Evolutionary conservation across 2,888 invertebrate species (phyloP).

Genomic region (Morpho deidamia): DNA sequence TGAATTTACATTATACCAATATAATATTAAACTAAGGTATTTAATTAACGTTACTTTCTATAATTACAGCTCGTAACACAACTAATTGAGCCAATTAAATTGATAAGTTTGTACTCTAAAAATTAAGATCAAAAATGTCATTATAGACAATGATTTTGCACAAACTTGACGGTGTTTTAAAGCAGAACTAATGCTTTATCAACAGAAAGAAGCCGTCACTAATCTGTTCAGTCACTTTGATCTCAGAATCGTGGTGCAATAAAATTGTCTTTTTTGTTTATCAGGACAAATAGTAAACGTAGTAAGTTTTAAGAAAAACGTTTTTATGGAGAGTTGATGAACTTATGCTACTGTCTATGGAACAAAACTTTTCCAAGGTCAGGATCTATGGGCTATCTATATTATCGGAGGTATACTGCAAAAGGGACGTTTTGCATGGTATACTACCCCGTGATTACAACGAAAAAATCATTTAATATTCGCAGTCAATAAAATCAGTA

Average conservation of each 20-base stretch:
- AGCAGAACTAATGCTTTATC: conserved; percentile 2
- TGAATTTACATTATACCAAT: no score
- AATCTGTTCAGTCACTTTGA: conserved; percentile 2
- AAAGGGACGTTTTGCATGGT: no score
- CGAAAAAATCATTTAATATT: no score
- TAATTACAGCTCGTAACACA: background rate
- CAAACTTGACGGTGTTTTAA: background rate
- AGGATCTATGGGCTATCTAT: no score
- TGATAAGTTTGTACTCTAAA: background rate
- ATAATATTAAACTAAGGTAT: no score
- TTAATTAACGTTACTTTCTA: background rate
- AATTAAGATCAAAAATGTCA: background rate
- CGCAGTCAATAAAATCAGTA: no score
- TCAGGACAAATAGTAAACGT: background rate
- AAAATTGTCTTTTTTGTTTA: background rate
- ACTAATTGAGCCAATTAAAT: background rate
- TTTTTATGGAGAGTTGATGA: background rate
- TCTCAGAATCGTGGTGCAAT: background rate
- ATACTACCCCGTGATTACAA: no score
- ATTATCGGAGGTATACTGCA: no score
- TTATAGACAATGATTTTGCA: background rate
- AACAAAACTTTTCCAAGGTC: no score
- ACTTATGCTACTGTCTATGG: background rate
- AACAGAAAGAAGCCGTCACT: conserved; percentile 1
- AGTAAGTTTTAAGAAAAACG: background rate